Evolutionary conservation across 2,113 vertebrate genomes (phyloP).

Genomic region (Cnemophilus loriae): DNA sequence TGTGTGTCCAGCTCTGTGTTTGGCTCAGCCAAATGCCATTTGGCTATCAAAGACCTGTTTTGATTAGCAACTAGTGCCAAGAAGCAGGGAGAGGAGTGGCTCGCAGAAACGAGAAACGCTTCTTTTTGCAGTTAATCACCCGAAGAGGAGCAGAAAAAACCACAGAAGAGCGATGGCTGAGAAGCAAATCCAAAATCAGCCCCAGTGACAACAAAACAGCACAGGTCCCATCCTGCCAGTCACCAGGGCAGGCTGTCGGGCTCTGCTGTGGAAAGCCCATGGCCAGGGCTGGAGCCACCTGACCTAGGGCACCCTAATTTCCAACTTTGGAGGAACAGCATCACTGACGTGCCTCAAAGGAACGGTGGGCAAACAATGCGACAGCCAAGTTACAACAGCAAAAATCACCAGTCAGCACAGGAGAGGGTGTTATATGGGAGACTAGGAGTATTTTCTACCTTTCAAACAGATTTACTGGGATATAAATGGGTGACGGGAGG

Average conservation of each 20-base stretch:
- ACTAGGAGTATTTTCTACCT: not conserved
- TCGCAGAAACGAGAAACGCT: not conserved
- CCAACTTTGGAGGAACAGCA: fast-evolving
- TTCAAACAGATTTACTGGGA: not conserved
- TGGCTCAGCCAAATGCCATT: conserved; percentile 49
- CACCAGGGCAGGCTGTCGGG: fast-evolving
- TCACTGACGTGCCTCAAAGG: fast-evolving
- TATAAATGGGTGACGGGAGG: not conserved
- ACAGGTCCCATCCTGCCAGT: not conserved
- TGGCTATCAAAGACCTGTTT: conserved; percentile 57
- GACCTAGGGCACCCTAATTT: not conserved
- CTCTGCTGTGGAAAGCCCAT: not conserved
- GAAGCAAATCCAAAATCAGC: not conserved
- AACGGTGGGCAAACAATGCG: fast-evolving
- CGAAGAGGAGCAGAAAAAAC: not conserved
- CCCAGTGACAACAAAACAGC: not conserved
- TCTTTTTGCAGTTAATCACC: conserved; percentile 13
- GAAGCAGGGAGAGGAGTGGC: conserved; percentile 24
- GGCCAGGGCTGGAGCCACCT: not conserved
- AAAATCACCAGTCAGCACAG: not conserved
- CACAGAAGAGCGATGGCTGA: not conserved
- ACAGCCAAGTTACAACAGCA: not conserved
- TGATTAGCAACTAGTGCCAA: conserved; percentile 51
- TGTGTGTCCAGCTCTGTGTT: not conserved
- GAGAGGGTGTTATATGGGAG: not conserved